Base-by-base conservation (phyloP, 2,888 invertebrate species). In the Odontocolon sp. region DNA sequence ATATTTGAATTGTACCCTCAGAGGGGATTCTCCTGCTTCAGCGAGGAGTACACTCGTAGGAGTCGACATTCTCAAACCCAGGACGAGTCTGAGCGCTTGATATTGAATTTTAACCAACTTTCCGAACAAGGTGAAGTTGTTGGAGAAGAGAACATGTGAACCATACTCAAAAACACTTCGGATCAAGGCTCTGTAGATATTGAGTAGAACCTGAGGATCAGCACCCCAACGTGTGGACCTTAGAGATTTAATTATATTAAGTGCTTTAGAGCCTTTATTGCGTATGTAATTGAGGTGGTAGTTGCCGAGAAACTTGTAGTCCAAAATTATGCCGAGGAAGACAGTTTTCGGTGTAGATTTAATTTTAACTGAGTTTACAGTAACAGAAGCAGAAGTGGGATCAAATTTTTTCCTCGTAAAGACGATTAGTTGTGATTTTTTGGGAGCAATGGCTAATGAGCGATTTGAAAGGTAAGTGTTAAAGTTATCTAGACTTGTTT, bases 131-230 rank as follows among this genome's bases (percentile, higher is more conserved):
- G 16, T 2, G 8, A 14, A 6, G 9, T 64, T 64, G 23, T 50
- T 64, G 0, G 38, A 16, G 0, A 36, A 8, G 8, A 50, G 5
- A 16, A 14, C 11, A n/a, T 50, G 38, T 8, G 36, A 50, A 5
- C 50, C 50, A n/a, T 64, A 64, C 3, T 64, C 64, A 1, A 64
- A 14, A n/a, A 38, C 9, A 14, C 64, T 64, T 8, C 64, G 18
- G 1, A 38, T 28, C 14, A 52, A 33, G 2, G 64, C 38, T 4
- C 50, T 38, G 26, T 64, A 64, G 2, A 64, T 4, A 16, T 38
- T 50, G 1, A 64, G 36, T 6, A 64, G 5, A 0, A 16, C 38
- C 26, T 50, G 50, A 0, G 52, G 64, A 28, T 64, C 38, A 0
- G 50, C 50, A 0, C 64, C 64, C 64, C 64, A 64, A 9, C 26